phyloP scores from a whole-genome alignment of 2,113 vertebrate genomes.

The Taurulus bubalis region DNA sequence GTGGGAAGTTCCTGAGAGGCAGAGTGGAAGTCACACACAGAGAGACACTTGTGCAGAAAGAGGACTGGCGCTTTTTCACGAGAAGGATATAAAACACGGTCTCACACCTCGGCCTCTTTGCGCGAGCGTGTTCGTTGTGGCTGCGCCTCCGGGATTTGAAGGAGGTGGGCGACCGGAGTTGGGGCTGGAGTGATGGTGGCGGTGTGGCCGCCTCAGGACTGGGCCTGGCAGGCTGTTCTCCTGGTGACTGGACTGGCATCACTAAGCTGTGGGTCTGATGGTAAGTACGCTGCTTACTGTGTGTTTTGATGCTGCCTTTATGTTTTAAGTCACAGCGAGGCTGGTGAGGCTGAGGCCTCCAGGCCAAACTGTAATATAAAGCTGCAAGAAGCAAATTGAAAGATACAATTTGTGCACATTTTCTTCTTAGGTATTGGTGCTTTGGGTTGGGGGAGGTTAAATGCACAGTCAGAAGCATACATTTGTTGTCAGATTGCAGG shows the following conservation, averaged over 20 bases:
- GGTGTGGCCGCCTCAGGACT: slow-evolving; percentile 52
- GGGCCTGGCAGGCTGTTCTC: slow-evolving; percentile 72
- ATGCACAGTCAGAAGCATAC: slow-evolving; percentile 2
- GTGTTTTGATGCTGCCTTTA: slow-evolving; percentile 18
- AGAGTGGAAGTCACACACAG: slow-evolving; percentile 50
- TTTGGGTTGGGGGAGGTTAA: background rate
- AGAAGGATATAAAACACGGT: slow-evolving; percentile 51
- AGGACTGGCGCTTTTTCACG: slow-evolving; percentile 15
- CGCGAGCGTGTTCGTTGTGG: slow-evolving; percentile 40
- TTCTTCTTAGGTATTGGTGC: background rate
- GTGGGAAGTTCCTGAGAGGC: slow-evolving; percentile 70
- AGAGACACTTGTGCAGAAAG: slow-evolving; percentile 49
- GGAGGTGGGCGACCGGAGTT: slow-evolving; percentile 39
- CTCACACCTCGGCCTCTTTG: slow-evolving; percentile 41
- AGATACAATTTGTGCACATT: background rate
- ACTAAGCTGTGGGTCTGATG: slow-evolving; percentile 78
- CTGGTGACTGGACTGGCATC: slow-evolving; percentile 77
- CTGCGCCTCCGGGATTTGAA: slow-evolving; percentile 67
- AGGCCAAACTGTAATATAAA: background rate
- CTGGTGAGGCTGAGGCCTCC: slow-evolving; percentile 15
- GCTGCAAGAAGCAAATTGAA: background rate
- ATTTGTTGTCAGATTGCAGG: slow-evolving; percentile 25
- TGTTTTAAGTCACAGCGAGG: background rate
- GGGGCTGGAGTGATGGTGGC: slow-evolving; percentile 59
- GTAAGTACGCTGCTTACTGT: slow-evolving; percentile 80